Percentiles rank a stretch among this genome's conserved stretches.
Conservation (phyloP, 2,888 invertebrate genomes). For the Cheilosia soror region DNA sequence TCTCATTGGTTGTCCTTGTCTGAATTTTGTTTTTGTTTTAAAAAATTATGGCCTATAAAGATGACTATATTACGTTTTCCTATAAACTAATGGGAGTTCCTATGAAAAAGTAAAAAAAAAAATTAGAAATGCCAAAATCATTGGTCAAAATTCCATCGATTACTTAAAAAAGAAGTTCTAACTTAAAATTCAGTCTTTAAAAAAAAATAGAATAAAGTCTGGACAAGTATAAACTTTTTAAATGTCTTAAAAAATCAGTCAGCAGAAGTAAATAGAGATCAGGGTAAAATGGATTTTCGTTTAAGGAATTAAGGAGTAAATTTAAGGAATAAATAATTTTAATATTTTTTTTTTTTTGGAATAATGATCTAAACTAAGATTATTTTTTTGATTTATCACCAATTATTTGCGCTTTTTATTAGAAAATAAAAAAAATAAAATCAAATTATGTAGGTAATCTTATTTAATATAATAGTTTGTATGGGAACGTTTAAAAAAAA, state of each 20-base stretch:
- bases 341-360: constrained; percentile 50
- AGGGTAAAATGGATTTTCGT: constrained; percentile 55
- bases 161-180: constrained; percentile 55
- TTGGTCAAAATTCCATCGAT: constrained; percentile 37
- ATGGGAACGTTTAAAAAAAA: constrained; percentile 43
- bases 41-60: constrained; percentile 58
- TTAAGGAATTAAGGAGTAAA: constrained; percentile 47
- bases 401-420: constrained; percentile 61
- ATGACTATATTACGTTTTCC: constrained; percentile 61
- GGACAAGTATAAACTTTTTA: constrained; percentile 56
- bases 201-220: constrained; percentile 19
- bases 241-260: constrained; percentile 73
- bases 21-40: neutral
- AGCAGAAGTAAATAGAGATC: constrained; percentile 71
- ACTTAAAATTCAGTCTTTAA: constrained; percentile 73
- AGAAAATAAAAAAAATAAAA: neutral
- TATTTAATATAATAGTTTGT: constrained; percentile 17
- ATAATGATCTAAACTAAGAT: constrained; percentile 48
- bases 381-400: constrained; percentile 62
- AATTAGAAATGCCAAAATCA: constrained; percentile 11
- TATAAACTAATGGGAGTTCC: constrained; percentile 20
- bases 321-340: constrained; percentile 57
- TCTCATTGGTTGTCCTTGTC: constrained; percentile 29
- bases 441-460: constrained; percentile 15
- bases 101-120: neutral